These are phyloP conservation scores for Haemorhous mexicanus DNA, from an alignment of 2,113 vertebrate genomes.

Conservation along the genomic window DNA sequence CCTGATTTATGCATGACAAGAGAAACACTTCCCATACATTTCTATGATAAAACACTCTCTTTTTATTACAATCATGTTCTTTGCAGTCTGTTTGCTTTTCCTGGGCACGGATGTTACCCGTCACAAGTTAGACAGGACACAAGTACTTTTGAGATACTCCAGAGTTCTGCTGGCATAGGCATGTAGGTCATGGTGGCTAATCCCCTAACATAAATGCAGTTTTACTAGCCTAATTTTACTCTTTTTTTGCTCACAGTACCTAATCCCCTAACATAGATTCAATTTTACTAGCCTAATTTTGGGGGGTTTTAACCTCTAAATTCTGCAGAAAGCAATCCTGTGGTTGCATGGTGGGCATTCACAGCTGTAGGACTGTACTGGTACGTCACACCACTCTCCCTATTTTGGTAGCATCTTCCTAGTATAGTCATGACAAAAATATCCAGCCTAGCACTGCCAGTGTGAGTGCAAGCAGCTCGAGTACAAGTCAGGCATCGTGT, in stretches of 20 bases:
- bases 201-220: neutral
- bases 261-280: neutral
- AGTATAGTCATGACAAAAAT: neutral
- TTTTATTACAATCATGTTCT: neutral
- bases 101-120: neutral
- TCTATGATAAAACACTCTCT: neutral
- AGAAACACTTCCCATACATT: neutral
- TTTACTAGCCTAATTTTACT: neutral
- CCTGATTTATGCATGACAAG: constrained; percentile 10
- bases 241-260: neutral
- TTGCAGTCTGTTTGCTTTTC: neutral
- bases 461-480: neutral
- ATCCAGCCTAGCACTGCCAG: neutral
- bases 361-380: accelerated
- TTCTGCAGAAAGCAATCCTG: accelerated
- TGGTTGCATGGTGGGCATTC: neutral
- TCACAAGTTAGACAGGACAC: constrained; percentile 3
- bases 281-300: neutral
- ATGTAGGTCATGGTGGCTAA: neutral
- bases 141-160: constrained; percentile 22
- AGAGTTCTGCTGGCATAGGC: neutral
- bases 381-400: neutral
- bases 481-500: neutral
- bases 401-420: neutral
- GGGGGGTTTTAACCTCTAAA: neutral